Conservation (phyloP, 2,113 vertebrate genomes). For the Indicator indicator region DNA sequence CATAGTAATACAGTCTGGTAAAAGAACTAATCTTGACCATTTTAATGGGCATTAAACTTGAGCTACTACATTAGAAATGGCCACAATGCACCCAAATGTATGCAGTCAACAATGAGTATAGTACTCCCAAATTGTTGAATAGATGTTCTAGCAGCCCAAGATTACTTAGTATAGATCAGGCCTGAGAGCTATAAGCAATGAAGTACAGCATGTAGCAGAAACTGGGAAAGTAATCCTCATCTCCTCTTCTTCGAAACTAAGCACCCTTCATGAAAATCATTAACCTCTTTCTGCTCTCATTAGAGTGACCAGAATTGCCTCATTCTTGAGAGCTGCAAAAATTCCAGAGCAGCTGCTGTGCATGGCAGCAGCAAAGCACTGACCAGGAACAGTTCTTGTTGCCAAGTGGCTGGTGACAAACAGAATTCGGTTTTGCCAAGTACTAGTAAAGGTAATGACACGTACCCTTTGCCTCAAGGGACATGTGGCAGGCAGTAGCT, state of each 20-base stretch:
- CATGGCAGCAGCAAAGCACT: not conserved
- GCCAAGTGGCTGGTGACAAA: constrained; percentile 20
- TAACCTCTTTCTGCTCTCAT: not conserved
- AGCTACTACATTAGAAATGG: not conserved
- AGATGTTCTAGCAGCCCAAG: not conserved
- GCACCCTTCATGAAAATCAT: not conserved
- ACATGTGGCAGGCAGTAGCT: not conserved
- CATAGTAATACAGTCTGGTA: not conserved
- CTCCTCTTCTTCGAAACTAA: not conserved
- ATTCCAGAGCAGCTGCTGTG: not conserved
- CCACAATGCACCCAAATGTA: not conserved
- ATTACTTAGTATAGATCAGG: not conserved
- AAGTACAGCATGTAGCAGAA: not conserved
- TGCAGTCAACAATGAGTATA: not conserved
- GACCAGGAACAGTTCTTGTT: not conserved
- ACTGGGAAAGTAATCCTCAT: not conserved
- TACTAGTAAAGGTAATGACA: not conserved
- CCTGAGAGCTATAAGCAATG: not conserved
- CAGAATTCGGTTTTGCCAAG: not conserved
- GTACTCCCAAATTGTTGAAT: not conserved
- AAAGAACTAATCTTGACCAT: not conserved
- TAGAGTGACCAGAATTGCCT: not conserved
- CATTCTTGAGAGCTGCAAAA: not conserved
- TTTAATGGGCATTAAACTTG: not conserved
- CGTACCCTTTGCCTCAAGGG: not conserved